A percentile compares a stretch with the other conserved stretches of the same genome.
Evolutionary conservation across 2,113 vertebrate species (phyloP).

Genomic region (Psettodes erumei): DNA sequence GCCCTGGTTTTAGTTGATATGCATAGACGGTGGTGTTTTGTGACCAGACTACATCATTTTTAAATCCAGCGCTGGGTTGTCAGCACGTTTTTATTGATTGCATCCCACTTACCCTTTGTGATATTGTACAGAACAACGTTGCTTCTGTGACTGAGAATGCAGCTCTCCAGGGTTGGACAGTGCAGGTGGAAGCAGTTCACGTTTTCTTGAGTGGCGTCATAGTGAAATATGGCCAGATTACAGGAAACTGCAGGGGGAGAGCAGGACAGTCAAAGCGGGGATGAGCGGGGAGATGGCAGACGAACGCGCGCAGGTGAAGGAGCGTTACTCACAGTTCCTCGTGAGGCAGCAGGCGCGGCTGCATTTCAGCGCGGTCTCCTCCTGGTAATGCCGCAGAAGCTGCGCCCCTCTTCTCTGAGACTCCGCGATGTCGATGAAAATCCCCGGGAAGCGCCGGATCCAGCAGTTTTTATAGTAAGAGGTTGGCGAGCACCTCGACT

Average conservation of each 20-base stretch:
- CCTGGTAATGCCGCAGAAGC: constrained; percentile 84
- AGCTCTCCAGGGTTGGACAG: constrained; percentile 91
- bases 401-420: constrained; percentile 89
- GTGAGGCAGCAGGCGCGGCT: constrained; percentile 90
- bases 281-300: too few relatives aligned
- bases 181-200: constrained; percentile 91
- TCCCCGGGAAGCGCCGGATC: constrained; percentile 91
- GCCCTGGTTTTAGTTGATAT: neutral
- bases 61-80: neutral
- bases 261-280: neutral
- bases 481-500: constrained; percentile 86
- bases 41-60: neutral
- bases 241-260: constrained; percentile 86
- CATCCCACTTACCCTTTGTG: constrained; percentile 84
- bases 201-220: constrained; percentile 79
- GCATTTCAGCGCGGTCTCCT: constrained; percentile 87
- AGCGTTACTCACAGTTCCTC: constrained; percentile 78
- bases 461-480: constrained; percentile 92
- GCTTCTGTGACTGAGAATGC: constrained; percentile 83
- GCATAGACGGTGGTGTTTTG: neutral
- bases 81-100: neutral
- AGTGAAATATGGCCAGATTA: constrained; percentile 93
- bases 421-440: constrained; percentile 86
- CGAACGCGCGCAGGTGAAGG: neutral
- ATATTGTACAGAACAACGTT: constrained; percentile 91